Evolutionary conservation across 1,140 invertebrate species (phyloP).

Genomic region (Neodiprion lecontei): DNA sequence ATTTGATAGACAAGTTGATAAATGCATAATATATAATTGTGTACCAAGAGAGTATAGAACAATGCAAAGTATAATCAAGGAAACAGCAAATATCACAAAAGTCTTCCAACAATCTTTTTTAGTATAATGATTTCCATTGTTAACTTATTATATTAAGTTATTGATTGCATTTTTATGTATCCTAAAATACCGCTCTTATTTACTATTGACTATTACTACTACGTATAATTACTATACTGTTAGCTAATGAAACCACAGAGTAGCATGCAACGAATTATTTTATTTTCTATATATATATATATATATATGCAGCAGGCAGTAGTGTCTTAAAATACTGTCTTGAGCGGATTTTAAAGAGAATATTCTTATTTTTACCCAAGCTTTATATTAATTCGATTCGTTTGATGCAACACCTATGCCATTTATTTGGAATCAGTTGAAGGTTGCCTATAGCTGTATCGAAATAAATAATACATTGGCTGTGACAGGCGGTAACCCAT

Average conservation of each 20-base stretch:
- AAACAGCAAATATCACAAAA: conserved; percentile 49
- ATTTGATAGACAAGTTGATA: background rate
- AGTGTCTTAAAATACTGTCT: background rate
- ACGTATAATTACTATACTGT: background rate
- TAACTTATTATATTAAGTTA: conserved; percentile 10
- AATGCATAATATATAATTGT: conserved; percentile 7
- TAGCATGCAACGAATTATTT: conserved; percentile 11
- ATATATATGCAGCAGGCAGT: background rate
- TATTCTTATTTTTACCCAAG: background rate
- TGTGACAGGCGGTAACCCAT: conserved; percentile 4
- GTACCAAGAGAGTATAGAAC: background rate
- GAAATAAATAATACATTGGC: conserved; percentile 2
- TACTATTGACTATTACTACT: background rate
- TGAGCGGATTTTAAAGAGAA: background rate
- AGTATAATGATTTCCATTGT: conserved; percentile 13
- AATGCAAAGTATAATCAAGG: conserved; percentile 9
- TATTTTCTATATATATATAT: background rate
- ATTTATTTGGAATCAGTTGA: background rate
- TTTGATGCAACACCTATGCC: background rate
- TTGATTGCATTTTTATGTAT: background rate
- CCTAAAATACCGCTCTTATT: background rate
- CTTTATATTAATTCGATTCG: background rate
- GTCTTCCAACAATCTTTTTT: conserved; percentile 41
- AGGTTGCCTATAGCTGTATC: background rate
- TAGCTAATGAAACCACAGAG: conserved; percentile 6